Evolutionary conservation across 2,113 vertebrate genomes (phyloP).

Genomic region (Plecotus auritus): DNA sequence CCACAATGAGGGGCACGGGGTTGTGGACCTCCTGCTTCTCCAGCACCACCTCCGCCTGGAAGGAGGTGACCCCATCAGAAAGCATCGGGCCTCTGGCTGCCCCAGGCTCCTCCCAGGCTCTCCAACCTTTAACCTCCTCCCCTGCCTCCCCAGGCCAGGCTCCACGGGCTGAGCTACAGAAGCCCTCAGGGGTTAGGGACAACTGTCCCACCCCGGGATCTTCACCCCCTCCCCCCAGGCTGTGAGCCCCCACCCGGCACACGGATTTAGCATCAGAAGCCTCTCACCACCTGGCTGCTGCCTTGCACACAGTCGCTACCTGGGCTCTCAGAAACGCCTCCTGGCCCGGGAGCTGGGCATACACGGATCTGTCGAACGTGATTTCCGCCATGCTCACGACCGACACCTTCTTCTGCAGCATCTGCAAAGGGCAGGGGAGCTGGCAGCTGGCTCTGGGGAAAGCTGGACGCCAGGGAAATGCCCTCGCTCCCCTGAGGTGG

Average conservation of each 20-base stretch:
- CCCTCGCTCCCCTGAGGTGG: neutral
- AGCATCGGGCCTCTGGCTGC: neutral
- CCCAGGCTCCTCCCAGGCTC: neutral
- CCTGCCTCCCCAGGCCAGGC: neutral
- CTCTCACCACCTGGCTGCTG: neutral
- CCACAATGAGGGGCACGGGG: slow-evolving; percentile 78
- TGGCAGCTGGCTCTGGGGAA: neutral
- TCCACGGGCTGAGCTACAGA: neutral
- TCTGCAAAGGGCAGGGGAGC: slow-evolving; percentile 50
- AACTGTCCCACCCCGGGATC: neutral
- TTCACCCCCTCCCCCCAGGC: neutral
- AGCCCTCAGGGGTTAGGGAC: neutral
- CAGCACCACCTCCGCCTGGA: slow-evolving; percentile 78
- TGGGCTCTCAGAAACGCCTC: slow-evolving; percentile 70
- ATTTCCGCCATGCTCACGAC: slow-evolving; percentile 80
- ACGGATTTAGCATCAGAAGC: neutral
- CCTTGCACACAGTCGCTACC: slow-evolving; percentile 64
- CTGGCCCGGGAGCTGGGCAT: slow-evolving; percentile 76
- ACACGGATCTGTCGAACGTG: slow-evolving; percentile 77
- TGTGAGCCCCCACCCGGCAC: neutral
- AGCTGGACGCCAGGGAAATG: neutral
- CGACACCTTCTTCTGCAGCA: slow-evolving; percentile 50
- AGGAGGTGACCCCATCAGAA: neutral
- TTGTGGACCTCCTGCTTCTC: slow-evolving; percentile 77
- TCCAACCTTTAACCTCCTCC: neutral